Evolutionary conservation across 2,797 vertebrate genomes (phyloP), one percentile per base, ranked within the genome.

Genomic region (Galago senegalensis): DNA sequence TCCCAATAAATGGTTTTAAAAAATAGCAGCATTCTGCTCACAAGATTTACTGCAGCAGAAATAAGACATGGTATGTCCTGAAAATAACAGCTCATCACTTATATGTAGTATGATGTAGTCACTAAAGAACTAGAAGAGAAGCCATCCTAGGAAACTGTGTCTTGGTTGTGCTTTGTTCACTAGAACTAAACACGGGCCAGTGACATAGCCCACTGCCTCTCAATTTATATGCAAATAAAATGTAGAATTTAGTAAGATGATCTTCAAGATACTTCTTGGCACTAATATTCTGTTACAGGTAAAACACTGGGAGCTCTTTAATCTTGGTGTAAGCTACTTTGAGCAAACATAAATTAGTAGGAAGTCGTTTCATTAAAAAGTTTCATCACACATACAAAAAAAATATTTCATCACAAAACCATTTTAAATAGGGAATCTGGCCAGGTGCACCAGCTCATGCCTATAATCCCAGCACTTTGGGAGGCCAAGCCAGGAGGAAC

Each of bases 141-240:
- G 69, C 20, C 58, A 13, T 10, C 37, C 17, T 9, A 69, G 49
- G 69, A 60, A 37, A 58, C 6, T 7, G 1, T 3, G 70, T 60
- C 31, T 77, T 13, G 9, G 9, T 40, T n/a, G 1, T 13, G 3
- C 18, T 23, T 6, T 20, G 6, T 40, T 58, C 27, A 80, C 61
- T 17, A 58, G 25, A 77, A 40, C 34, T 31, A 67, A 80, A 91
- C 4, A 60, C 1, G 12, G 5, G 2, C 40, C 49, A 79, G 13
- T 90, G 79, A 75, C 1, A 3, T 3, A n/a, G n/a, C 16, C 25
- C 53, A 46, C 2, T 58, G 18, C 12, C n/a, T 82, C 89, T 93
- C 65, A 25, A 34, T 46, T 82, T 87, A 82, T 72, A 93, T 13
- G 65, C n/a, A 73, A 87, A 93, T 67, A 58, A 92, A 85, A 91